phyloP scores from a whole-genome alignment of 1,140 invertebrate species.

The Lethrus apterus region DNA sequence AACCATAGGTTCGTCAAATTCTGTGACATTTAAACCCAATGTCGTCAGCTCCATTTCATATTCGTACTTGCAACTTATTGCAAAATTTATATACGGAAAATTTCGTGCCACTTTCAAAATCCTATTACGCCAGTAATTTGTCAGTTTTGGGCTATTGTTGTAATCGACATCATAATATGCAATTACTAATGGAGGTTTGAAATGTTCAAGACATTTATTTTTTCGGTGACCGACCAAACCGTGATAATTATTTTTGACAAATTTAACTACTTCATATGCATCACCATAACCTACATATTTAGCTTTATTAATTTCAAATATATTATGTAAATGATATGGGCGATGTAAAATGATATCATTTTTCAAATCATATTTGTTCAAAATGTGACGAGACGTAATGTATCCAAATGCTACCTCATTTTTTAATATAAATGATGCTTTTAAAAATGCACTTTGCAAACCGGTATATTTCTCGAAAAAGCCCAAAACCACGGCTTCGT shows the following conservation, averaged over 20 bases:
- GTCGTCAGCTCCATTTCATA: constrained; percentile 87
- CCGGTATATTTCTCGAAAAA: constrained; percentile 7
- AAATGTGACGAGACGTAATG: neutral
- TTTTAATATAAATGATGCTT: constrained; percentile 2
- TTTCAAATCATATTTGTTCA: neutral
- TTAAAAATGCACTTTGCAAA: constrained; percentile 8
- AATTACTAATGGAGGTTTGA: constrained; percentile 62
- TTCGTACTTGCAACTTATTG: constrained; percentile 81
- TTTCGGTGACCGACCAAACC: constrained; percentile 3
- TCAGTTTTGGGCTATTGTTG: constrained; percentile 87
- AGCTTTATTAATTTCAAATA: neutral
- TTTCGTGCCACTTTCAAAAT: constrained; percentile 85
- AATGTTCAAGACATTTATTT: neutral
- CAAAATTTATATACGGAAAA: constrained; percentile 70
- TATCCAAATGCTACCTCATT: constrained; percentile 2
- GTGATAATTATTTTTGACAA: constrained; percentile 5
- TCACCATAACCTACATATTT: constrained; percentile 3
- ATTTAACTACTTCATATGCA: constrained; percentile 3
- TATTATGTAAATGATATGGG: constrained; percentile 6
- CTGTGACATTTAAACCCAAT: constrained; percentile 75
- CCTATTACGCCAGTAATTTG: constrained; percentile 97
- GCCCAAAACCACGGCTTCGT: constrained; percentile 1
- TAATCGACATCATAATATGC: constrained; percentile 93
- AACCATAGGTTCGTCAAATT: constrained; percentile 79
- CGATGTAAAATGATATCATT: constrained; percentile 1